A percentile compares a stretch with the other conserved stretches of the same genome.
These are phyloP conservation scores for Ataeniobius toweri DNA, from an alignment of 2,797 vertebrate genomes.

Conservation along the genomic window DNA sequence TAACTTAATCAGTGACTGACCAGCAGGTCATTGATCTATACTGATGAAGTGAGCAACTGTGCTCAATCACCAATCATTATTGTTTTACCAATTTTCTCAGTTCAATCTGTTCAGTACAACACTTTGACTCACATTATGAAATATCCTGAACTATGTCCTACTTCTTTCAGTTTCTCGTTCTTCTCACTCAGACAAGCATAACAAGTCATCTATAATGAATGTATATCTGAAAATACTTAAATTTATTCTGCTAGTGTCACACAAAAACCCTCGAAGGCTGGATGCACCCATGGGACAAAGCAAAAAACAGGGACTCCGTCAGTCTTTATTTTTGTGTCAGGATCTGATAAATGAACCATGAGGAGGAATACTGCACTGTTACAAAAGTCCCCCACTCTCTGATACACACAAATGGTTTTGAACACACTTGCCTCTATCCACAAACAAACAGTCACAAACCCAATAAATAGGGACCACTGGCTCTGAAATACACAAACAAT, in stretches of 20 bases:
- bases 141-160: background rate
- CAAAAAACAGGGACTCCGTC: slow-evolving; percentile 6
- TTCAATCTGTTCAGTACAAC: background rate
- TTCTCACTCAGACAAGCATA: background rate
- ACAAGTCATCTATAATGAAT: slow-evolving; percentile 8
- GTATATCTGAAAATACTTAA: background rate
- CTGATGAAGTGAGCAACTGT: background rate
- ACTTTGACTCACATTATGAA: background rate
- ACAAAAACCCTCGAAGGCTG: background rate
- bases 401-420: slow-evolving; percentile 19
- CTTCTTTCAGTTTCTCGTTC: slow-evolving; percentile 9
- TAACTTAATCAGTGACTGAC: background rate
- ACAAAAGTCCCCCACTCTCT: background rate
- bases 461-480: slow-evolving; percentile 26
- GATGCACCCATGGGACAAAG: background rate
- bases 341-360: slow-evolving; percentile 8
- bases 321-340: slow-evolving; percentile 2
- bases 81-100: background rate
- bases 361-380: background rate
- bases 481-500: slow-evolving; percentile 14
- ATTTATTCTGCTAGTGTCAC: slow-evolving; percentile 6
- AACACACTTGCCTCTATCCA: slow-evolving; percentile 6
- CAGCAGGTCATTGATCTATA: background rate
- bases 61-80: slow-evolving; percentile 8
- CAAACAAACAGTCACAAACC: background rate